A percentile compares a stretch with the other conserved stretches of the same genome.
Evolutionary conservation across 2,113 vertebrate genomes (phyloP).

Genomic region (human (Homo sapiens)): DNA sequence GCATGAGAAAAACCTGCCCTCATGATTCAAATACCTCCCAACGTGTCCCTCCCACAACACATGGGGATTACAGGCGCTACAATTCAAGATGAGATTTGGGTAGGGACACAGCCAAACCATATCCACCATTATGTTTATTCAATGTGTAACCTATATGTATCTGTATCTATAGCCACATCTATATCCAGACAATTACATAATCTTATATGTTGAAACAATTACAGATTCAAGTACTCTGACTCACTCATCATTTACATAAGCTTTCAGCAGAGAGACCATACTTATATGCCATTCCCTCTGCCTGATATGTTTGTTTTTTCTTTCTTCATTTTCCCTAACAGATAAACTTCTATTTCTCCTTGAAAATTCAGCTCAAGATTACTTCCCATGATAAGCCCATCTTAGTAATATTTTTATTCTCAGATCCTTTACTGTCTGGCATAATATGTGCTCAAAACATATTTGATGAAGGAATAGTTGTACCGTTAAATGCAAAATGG

Average conservation of each 20-base stretch:
- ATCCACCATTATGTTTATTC: not conserved
- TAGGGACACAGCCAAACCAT: too few relatives aligned
- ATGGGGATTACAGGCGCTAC: too few relatives aligned
- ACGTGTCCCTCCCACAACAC: too few relatives aligned
- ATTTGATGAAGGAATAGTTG: slow-evolving; percentile 2
- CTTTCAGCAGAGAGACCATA: not conserved
- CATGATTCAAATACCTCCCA: too few relatives aligned
- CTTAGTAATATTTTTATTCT: not conserved
- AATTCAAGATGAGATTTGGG: too few relatives aligned
- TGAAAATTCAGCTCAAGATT: not conserved
- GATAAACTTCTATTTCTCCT: not conserved
- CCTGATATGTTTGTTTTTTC: not conserved
- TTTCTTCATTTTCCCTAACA: not conserved
- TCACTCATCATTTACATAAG: not conserved
- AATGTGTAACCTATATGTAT: not conserved
- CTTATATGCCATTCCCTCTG: not conserved
- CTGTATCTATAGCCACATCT: not conserved
- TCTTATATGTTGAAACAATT: not conserved
- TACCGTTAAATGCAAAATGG: not conserved
- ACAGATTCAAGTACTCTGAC: not conserved
- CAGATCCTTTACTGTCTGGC: not conserved
- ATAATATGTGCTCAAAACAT: not conserved
- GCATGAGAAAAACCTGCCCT: too few relatives aligned
- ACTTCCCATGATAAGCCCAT: not conserved
- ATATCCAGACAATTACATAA: not conserved